Evolutionary conservation across 2,113 vertebrate species (phyloP), one percentile per base, ranked within the genome.

Genomic region (Myotis davidii): DNA sequence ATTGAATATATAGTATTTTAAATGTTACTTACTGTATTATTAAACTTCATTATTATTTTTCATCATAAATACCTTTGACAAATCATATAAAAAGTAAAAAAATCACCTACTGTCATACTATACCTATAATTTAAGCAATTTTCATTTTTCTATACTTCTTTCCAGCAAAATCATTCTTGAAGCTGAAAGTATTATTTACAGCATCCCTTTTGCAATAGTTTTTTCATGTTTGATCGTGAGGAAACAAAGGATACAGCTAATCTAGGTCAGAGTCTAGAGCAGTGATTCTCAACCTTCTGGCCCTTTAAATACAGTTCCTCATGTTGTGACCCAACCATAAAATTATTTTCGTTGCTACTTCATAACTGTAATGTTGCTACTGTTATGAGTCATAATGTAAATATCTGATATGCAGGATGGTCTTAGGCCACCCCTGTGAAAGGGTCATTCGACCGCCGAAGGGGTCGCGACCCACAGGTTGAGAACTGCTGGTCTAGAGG

Each of bases 141-240:
- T 94, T 85, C 27, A 61, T 18, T 82, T 95, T 48, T 27, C 59
- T 92, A 42, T 86, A 76, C 6, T 95, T 45, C 59, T 94, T 88
- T 88, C 27, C n/a, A 85, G 52, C 9, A 93, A 88, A 73, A 67
- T 67, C 6, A 39, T 93, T 85, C 88, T 67, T 82, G 37, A 93
- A 95, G 52, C 27, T 85, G 32, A 77, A 93, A 85, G 25, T 48
- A 73, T 25, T 27, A 70, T 59, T 45, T 73, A 86, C n/a, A 87
- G 76, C 13, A 83, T 52, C 76, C 6, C n/a, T 91, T 64, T 23
- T 83, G 21, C 16, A 64, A 29, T 27, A 50, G 21, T 42, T 42
- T 88, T 78, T 59, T 89, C n/a, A 39, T 82, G 48, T 79, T 70
- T 83, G 29, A 61, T 78, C 23, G 27, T 25, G 25, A 82, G 16